Base-by-base conservation (phyloP, 1,140 invertebrate species). In the Rhyzopertha dominica region DNA sequence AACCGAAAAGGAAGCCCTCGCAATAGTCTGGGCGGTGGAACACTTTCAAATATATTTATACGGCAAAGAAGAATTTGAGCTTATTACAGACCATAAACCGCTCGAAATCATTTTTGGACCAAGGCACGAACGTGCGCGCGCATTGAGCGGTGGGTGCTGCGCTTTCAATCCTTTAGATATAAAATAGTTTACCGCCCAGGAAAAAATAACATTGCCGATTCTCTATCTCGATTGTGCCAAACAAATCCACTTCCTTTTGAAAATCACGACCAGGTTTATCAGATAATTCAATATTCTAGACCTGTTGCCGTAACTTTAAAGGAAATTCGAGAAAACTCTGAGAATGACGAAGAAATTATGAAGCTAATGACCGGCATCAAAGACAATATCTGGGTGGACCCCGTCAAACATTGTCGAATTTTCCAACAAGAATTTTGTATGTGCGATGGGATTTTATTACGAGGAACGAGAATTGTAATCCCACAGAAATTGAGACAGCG, bases 1-100 rank as follows among this genome's bases (percentile, higher is more conserved):
- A 40, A 69, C 60, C 5, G 64, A 70, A 43, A 59, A 62, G 34
- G 65, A 70, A 54, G 58, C 56, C 31, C 43, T 68, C 1, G 49
- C 49, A n/a, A n/a, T n/a, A n/a, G n/a, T n/a, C n/a, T n/a, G n/a
- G n/a, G n/a, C n/a, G n/a, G n/a, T n/a, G n/a, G n/a, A n/a, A n/a
- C 23, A 56, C 29, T 63, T 62, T 29, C 53, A 56, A 13, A 30
- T 63, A 8, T 38, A 57, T 0, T 61, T 53, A 0, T 59, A 65
- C 26, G 53, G 62, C 32, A 60, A 61, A 32, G 52, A 58, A 2
- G n/a, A n/a, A n/a, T n/a, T n/a, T n/a, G n/a, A n/a, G n/a, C n/a
- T n/a, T n/a, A n/a, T n/a, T n/a, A n/a, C n/a, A n/a, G n/a, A n/a
- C n/a, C n/a, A n/a, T n/a, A n/a, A n/a, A n/a, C n/a, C n/a, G n/a